Percentiles rank a stretch among this genome's conserved stretches.
phyloP scores from a whole-genome alignment of 2,888 invertebrate species.

The Apodemia mormo region DNA sequence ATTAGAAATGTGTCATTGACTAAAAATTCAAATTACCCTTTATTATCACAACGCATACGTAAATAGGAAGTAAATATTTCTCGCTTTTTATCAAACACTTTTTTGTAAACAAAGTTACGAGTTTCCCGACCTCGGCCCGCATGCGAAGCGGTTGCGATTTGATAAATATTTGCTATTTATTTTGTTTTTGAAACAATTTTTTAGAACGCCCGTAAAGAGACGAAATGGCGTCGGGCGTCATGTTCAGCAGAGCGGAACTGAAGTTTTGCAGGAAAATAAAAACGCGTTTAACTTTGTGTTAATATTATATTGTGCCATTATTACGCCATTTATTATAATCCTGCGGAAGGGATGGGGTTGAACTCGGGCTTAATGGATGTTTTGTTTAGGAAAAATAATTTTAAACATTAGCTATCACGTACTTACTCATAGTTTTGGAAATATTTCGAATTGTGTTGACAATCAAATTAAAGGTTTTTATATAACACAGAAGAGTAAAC shows the following conservation, averaged over 20 bases:
- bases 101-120: conserved; percentile 8
- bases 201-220: conserved; percentile 63
- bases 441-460: conserved; percentile 25
- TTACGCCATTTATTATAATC: conserved; percentile 80
- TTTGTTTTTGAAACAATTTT: conserved; percentile 68
- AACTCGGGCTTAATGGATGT: conserved; percentile 75
- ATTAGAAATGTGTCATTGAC: not conserved
- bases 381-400: conserved; percentile 74
- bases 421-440: conserved; percentile 22
- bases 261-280: conserved; percentile 77
- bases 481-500: too few relatives aligned
- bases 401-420: conserved; percentile 55
- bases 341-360: conserved; percentile 76
- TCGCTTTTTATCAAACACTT: not conserved
- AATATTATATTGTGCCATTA: conserved; percentile 82
- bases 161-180: conserved; percentile 78
- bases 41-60: not conserved
- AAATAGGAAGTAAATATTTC: not conserved
- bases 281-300: conserved; percentile 81
- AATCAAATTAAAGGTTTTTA: too few relatives aligned
- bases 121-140: conserved; percentile 42
- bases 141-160: conserved; percentile 55
- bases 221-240: conserved; percentile 58
- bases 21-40: too few relatives aligned
- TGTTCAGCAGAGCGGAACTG: conserved; percentile 59